Base-by-base conservation (phyloP, 1,140 invertebrate species). In the Brachystomella parvula region DNA sequence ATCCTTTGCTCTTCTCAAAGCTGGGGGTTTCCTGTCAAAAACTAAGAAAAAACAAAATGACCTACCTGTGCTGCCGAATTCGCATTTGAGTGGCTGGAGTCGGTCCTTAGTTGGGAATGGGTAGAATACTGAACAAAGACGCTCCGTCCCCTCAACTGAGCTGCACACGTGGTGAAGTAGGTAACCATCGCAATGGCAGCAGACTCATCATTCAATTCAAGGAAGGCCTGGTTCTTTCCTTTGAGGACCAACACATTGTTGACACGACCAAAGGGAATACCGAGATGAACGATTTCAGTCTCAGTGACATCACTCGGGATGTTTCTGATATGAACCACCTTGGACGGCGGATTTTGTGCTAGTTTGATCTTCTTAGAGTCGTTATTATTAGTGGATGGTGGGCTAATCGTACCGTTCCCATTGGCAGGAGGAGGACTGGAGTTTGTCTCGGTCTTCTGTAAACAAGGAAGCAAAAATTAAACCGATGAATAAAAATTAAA, bases 51-150 rank as follows among this genome's bases (percentile, higher is more conserved):
- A n/a, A n/a, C n/a, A n/a, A 24, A 53, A 19, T 53, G 24, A 33
- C 88, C 90, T 79, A 91, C 90, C 76, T 73, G 71, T 24, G 71
- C 68, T 24, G 71, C 71, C 26, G 71, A 73, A 33, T 73, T 73
- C 29, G 89, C 88, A 78, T 92, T 91, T 76, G 88, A 88, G 79
- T 94, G 90, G 49, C 88, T 89, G 79, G 92, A 91, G 80, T 98
- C 95, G 61, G 94, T 98, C 80, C 98, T 98, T 59, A 99, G 85
- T 79, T 98, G 94, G 75, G 92, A 92, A 83, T 99, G 96, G 81
- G 96, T 98, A 71, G 94, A 97, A 82, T 93, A 98, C 82, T 99
- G 96, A 47, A 97, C 92, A 80, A 95, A 98, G 73, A 98, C 94
- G 63, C 91, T 90, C 74, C 94, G 85, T 44, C 92, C 92, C 57